Evolutionary conservation across 1,140 invertebrate genomes (phyloP).

Genomic region (Coelopa frigida): DNA sequence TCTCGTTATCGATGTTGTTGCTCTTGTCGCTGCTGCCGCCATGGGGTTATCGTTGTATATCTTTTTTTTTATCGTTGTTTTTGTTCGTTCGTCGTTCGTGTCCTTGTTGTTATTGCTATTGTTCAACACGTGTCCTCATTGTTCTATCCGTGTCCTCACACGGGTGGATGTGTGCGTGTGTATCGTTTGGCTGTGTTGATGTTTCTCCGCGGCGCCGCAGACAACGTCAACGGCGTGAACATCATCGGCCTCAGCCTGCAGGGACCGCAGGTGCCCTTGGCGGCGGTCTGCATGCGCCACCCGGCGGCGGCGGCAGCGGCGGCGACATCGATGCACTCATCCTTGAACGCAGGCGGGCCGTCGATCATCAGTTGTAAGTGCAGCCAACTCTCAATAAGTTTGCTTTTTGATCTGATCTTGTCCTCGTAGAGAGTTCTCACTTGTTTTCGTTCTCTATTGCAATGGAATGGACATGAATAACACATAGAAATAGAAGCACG

Average conservation of each 20-base stretch:
- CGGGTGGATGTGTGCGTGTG: too few species aligned
- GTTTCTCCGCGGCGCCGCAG: too few species aligned
- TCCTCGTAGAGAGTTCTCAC: too few species aligned
- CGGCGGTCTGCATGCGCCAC: slow-evolving; percentile 43
- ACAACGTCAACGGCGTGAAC: slow-evolving; percentile 62
- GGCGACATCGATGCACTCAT: slow-evolving; percentile 19
- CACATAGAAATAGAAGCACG: too few species aligned
- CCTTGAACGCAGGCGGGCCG: slow-evolving; percentile 16
- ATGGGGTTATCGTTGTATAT: neutral
- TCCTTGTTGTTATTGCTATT: too few species aligned
- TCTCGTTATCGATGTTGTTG: too few species aligned
- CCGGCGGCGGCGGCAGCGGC: slow-evolving; percentile 10
- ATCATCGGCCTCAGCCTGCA: slow-evolving; percentile 60
- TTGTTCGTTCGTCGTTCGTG: neutral
- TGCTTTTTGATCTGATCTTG: slow-evolving; percentile 23
- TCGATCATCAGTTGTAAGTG: slow-evolving; percentile 40
- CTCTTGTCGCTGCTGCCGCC: too few species aligned
- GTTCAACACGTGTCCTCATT: too few species aligned
- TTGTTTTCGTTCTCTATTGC: too few species aligned
- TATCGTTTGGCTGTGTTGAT: neutral
- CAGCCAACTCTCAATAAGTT: neutral
- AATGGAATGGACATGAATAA: too few species aligned
- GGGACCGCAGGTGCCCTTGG: slow-evolving; percentile 47
- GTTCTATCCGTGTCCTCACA: too few species aligned
- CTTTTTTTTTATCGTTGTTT: neutral